Base-by-base conservation (phyloP, 1,140 invertebrate species). In the Aphelenchoides avenae region DNA sequence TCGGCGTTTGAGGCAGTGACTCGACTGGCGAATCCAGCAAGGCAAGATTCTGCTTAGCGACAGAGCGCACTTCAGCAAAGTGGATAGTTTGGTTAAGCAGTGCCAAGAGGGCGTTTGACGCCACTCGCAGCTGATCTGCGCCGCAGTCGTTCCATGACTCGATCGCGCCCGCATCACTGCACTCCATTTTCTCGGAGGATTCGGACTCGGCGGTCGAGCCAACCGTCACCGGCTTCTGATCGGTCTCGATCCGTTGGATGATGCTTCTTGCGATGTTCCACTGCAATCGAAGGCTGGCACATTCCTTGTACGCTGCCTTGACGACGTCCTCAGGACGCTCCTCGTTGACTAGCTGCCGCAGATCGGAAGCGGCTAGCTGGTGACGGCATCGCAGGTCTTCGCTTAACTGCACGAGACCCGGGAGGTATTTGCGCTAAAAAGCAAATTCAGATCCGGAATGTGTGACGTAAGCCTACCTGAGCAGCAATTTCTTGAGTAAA, bases 41-140 rank as follows among this genome's bases (percentile, higher is more conserved):
- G n/a, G n/a, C n/a, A n/a, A n/a, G n/a, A n/a, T n/a, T n/a, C n/a
- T n/a, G n/a, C n/a, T n/a, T n/a, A n/a, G n/a, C n/a, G n/a, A n/a
- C n/a, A n/a, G n/a, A n/a, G n/a, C n/a, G n/a, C n/a, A n/a, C n/a
- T n/a, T n/a, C n/a, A n/a, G n/a, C n/a, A n/a, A n/a, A n/a, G n/a
- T n/a, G n/a, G n/a, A n/a, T n/a, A n/a, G n/a, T n/a, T n/a, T n/a
- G 29, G 41, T 47, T 55, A 1, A 55, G 26, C 6, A 55, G 34
- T 18, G 48, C n/a, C 2, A 55, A 18, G 7, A 55, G 34, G 37
- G n/a, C 5, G 31, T 33, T 20, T 29, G 52, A 41, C 11, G 53
- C 37, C 7, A 56, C 52, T 22, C 11, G 20, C 3, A 55, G 26
- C 5, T 55, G 52, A 9, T 55, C 52, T 1, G 34, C 22, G 29